These are phyloP conservation scores for Clinocottus analis DNA, from an alignment of 2,113 vertebrate species.

Conservation along the genomic window DNA sequence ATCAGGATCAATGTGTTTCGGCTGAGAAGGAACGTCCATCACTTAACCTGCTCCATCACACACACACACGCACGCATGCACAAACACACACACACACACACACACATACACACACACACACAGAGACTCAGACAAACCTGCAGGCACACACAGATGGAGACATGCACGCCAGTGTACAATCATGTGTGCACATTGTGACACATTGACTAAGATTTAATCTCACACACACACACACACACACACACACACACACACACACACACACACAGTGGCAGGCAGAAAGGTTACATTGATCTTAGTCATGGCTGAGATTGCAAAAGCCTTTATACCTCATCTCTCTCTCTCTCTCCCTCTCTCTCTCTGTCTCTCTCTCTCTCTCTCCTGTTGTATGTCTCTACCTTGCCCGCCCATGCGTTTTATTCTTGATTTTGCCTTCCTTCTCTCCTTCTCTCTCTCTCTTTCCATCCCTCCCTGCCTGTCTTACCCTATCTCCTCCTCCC, in stretches of 20 bases:
- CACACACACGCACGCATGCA: constrained; percentile 9
- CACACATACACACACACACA: constrained; percentile 5
- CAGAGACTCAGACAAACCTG: constrained; percentile 9
- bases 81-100: constrained; percentile 6
- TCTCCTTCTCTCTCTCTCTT: too few species aligned
- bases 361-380: constrained; percentile 6
- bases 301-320: constrained; percentile 68
- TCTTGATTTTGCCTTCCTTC: constrained; percentile 11
- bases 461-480: constrained; percentile 14
- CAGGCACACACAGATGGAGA: not conserved
- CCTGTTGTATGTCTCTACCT: constrained; percentile 5
- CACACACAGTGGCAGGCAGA: constrained; percentile 47
- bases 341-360: constrained; percentile 22
- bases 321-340: constrained; percentile 64
- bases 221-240: not conserved
- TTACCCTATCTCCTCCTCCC: constrained; percentile 20
- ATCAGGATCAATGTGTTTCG: constrained; percentile 65
- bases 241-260: constrained; percentile 27
- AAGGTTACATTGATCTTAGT: constrained; percentile 74
- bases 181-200: constrained; percentile 2
- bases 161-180: not conserved
- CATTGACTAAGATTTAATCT: constrained; percentile 45
- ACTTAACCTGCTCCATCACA: constrained; percentile 40
- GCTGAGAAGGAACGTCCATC: constrained; percentile 28
- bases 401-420: not conserved